Evolutionary conservation across 2,797 vertebrate species (phyloP).

Genomic region (Furcifer pardalis): DNA sequence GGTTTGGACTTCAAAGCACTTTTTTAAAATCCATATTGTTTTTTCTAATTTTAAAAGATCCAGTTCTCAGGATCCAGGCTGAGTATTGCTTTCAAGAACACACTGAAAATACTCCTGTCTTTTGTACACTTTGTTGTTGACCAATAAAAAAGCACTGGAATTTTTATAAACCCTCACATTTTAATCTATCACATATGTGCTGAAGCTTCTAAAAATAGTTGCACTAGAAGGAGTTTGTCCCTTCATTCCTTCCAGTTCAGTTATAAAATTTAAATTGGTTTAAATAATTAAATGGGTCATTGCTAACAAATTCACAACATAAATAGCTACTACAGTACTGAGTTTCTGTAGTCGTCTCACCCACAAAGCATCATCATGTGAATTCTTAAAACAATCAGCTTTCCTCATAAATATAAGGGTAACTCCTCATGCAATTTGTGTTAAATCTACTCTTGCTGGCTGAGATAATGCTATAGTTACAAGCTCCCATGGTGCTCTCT

Average conservation of each 20-base stretch:
- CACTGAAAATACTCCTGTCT: neutral
- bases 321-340: constrained; percentile 4
- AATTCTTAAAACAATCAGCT: neutral
- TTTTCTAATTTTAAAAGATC: neutral
- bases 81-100: neutral
- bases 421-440: neutral
- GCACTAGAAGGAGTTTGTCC: neutral
- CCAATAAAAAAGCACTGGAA: neutral
- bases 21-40: too few species aligned
- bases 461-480: neutral
- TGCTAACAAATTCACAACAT: neutral
- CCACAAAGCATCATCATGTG: neutral
- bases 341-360: neutral
- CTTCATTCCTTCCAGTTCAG: neutral
- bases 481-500: neutral
- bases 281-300: neutral
- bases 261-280: neutral
- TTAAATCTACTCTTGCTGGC: neutral
- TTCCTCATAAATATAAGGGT: neutral
- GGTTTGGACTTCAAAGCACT: neutral
- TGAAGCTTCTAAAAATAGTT: constrained; percentile 13
- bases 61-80: neutral
- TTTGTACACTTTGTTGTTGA: neutral
- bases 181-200: neutral
- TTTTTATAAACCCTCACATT: constrained; percentile 21